Evolutionary conservation across 2,113 vertebrate species (phyloP), one percentile per base, ranked within the genome.

Genomic region (Syrmaticus mikado): DNA sequence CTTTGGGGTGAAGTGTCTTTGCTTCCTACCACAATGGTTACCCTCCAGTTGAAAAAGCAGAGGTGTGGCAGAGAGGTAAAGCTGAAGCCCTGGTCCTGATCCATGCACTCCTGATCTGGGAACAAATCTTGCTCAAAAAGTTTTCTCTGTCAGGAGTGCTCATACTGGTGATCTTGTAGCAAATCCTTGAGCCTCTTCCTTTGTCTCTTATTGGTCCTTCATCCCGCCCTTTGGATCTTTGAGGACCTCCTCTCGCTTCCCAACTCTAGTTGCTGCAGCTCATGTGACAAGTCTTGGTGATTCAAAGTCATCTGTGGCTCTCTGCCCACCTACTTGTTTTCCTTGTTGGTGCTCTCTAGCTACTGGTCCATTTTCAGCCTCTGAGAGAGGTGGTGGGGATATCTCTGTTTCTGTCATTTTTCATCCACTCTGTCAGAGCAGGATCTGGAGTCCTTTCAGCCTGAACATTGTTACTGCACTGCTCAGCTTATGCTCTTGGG

Each of bases 391-490:
- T 13, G 19, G 13, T 34, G 57, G 30, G 30, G 45, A 53, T 21
- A 22, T 34, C 46, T 76, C 48, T 5, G 30, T 2, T 89, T 72
- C n/a, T 62, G 36, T 75, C 17, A n/a, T 77, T 81, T 57, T 57
- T 22, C n/a, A 82, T 48, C 7, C 53, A 45, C 48, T 53, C 19
- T 34, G 18, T n/a, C 25, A 64, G 68, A 81, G 25, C 45, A 91
- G 50, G 50, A 46, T 62, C 8, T 38, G 66, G 18, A 16, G 32
- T 43, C 15, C 24, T 80, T 79, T 64, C 2, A 3, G 17, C 11
- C 43, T 22, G 21, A 20, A 4, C 3, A 3, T 32, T 81, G 86
- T 84, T 60, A 41, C 0, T 0, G 13, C 43, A 32, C 36, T 66
- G 4, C n/a, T 62, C 53, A 30, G 36, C 43, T 76, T 40, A 28